These are phyloP conservation scores for Cheilinus undulatus DNA, from an alignment of 2,113 vertebrate genomes.

Conservation along the genomic window DNA sequence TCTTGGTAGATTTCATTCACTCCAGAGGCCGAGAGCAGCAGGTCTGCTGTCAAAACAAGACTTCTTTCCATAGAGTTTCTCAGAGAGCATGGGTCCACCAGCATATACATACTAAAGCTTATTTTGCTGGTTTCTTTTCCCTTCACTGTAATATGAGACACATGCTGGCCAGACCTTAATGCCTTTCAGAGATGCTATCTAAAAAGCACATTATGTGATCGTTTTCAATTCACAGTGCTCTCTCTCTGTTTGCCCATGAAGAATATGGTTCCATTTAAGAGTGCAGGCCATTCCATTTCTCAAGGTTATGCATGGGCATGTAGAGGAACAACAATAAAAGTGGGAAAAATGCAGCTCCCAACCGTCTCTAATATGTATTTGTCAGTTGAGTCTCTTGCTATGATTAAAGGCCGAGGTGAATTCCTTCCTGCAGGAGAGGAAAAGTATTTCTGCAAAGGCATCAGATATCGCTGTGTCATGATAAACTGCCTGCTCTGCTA, in stretches of 20 bases:
- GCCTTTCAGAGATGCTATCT: constrained; percentile 81
- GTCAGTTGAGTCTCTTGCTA: constrained; percentile 76
- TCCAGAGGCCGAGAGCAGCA: constrained; percentile 52
- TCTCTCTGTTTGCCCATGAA: constrained; percentile 70
- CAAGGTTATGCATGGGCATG: constrained; percentile 80
- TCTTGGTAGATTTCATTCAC: constrained; percentile 52
- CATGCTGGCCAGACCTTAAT: constrained; percentile 75
- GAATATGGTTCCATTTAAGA: constrained; percentile 79
- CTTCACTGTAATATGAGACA: constrained; percentile 69
- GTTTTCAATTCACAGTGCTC: constrained; percentile 75
- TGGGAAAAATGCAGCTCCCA: constrained; percentile 71
- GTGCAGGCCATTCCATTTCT: constrained; percentile 73
- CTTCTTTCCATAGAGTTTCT: constrained; percentile 49
- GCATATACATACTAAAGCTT: constrained; percentile 37
- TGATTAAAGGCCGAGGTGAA: constrained; percentile 82
- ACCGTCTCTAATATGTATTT: constrained; percentile 80
- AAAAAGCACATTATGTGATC: constrained; percentile 78
- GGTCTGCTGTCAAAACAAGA: constrained; percentile 65
- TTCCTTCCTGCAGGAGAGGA: constrained; percentile 77
- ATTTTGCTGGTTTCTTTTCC: constrained; percentile 64
- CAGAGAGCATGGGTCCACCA: constrained; percentile 24
- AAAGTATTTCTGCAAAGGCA: constrained; percentile 84
- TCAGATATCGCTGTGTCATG: constrained; percentile 83
- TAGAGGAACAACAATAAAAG: constrained; percentile 78
- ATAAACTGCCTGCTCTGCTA: constrained; percentile 75